A percentile compares a stretch with the other conserved stretches of the same genome.
These are phyloP conservation scores for Romanogobio albipinnatus DNA, from an alignment of 2,113 vertebrate species.

Conservation along the genomic window DNA sequence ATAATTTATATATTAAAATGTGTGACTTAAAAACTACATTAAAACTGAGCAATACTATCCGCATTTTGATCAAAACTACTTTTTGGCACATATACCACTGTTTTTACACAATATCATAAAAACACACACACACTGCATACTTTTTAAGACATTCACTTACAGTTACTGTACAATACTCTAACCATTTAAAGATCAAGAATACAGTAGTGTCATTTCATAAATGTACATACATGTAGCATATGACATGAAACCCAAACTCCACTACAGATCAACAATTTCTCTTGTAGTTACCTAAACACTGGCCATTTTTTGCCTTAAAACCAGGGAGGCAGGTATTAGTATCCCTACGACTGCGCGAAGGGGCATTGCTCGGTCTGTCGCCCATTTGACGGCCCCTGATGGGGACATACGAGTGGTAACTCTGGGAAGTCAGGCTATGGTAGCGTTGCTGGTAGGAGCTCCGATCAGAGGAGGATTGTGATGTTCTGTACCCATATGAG, in stretches of 20 bases:
- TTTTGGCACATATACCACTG: neutral
- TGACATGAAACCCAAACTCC: neutral
- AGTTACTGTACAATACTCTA: neutral
- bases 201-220: neutral
- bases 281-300: conserved; percentile 89
- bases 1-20: too few relatives aligned
- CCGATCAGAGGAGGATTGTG: conserved; percentile 81
- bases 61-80: neutral
- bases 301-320: conserved; percentile 81
- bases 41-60: neutral
- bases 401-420: conserved; percentile 86
- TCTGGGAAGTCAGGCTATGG: conserved; percentile 90
- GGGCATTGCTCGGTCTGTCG: conserved; percentile 68
- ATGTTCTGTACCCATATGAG: conserved; percentile 83
- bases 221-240: neutral
- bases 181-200: neutral
- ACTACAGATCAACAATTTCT: neutral
- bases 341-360: conserved; percentile 73
- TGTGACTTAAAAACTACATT: neutral
- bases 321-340: conserved; percentile 81
- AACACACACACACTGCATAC: neutral
- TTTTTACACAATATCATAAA: neutral
- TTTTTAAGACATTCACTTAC: neutral
- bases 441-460: conserved; percentile 82
- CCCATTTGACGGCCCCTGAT: conserved; percentile 78